phyloP scores from a whole-genome alignment of 2,113 vertebrate species.

The Ophthalmolycus amberensis region DNA sequence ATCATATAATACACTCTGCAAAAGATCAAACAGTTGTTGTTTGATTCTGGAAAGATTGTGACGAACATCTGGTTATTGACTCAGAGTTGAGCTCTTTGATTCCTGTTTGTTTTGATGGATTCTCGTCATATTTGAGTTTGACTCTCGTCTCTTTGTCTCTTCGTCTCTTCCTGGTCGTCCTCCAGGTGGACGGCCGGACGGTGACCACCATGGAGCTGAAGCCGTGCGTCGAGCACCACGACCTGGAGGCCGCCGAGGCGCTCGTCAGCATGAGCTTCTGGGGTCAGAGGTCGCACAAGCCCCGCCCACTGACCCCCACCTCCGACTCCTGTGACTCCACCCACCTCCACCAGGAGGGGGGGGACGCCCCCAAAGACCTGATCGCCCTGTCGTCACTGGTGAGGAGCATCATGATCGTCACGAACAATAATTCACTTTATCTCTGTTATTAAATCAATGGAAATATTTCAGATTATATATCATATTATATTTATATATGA shows the following conservation, averaged over 20 bases:
- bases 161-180: no score
- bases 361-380: slow-evolving; percentile 88
- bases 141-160: no score
- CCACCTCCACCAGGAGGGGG: slow-evolving; percentile 74
- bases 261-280: slow-evolving; percentile 98
- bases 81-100: no score
- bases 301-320: slow-evolving; percentile 93
- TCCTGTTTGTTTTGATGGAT: no score
- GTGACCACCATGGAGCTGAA: slow-evolving; percentile 86
- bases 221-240: slow-evolving; percentile 88
- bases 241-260: slow-evolving; percentile 94
- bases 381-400: slow-evolving; percentile 92
- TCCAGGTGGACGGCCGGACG: slow-evolving; percentile 86
- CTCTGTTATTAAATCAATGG: no score
- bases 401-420: slow-evolving; percentile 60
- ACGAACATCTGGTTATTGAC: no score
- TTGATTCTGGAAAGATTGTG: no score
- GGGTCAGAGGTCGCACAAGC: slow-evolving; percentile 89
- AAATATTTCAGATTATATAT: no score
- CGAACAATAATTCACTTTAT: neutral
- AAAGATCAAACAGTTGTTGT: no score
- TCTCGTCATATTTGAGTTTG: no score
- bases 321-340: slow-evolving; percentile 95
- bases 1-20: no score
- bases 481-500: neutral